Percentiles rank a stretch among this genome's conserved stretches.
Evolutionary conservation across 2,888 invertebrate genomes (phyloP).

Genomic region (Zelleria hepariella): DNA sequence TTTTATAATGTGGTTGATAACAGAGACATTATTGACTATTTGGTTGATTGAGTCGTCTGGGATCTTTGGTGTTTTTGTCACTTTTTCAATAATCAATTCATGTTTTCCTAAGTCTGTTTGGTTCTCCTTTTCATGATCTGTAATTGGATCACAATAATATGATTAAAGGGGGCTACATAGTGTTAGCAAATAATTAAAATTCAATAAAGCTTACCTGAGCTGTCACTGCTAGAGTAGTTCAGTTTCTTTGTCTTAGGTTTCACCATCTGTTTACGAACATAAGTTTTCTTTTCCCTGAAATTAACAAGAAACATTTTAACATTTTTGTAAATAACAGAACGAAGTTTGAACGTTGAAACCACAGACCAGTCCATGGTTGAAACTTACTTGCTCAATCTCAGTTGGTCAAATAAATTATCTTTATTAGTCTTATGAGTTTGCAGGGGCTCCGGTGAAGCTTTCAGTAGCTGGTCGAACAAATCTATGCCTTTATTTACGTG

Average conservation of each 20-base stretch:
- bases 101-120: conserved; percentile 39
- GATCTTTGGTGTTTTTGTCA: conserved; percentile 20
- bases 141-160: conserved; percentile 20
- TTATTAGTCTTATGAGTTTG: conserved; percentile 14
- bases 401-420: conserved; percentile 18
- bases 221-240: conserved; percentile 31
- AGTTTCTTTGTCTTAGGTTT: conserved; percentile 25
- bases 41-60: conserved; percentile 48
- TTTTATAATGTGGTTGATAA: conserved; percentile 28
- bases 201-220: conserved; percentile 27
- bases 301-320: too few species aligned
- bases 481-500: conserved; percentile 51
- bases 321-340: too few species aligned
- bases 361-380: too few species aligned
- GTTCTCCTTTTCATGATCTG: conserved; percentile 58
- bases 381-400: conserved; percentile 27
- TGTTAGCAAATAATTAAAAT: conserved; percentile 3
- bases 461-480: conserved; percentile 51
- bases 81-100: conserved; percentile 42
- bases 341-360: not conserved
- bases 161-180: not conserved
- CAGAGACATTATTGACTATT: conserved; percentile 37
- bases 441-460: conserved; percentile 22
- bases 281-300: conserved; percentile 32
- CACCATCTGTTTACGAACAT: conserved; percentile 24